Base-by-base conservation (phyloP, 1,140 invertebrate species). In the Drosophila baimaii region DNA sequence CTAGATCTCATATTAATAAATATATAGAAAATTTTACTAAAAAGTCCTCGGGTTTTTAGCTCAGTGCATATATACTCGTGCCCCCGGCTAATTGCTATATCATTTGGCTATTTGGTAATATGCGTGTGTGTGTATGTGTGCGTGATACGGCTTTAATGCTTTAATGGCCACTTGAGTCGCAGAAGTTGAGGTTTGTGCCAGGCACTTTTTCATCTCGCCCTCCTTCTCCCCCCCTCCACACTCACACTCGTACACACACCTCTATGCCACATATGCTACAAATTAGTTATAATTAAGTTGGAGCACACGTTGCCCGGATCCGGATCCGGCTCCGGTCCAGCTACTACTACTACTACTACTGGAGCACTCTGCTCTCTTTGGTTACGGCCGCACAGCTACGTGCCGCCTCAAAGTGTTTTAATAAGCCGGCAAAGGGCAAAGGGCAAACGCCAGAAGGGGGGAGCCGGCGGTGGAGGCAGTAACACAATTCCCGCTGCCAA, bases 231-330 rank as follows among this genome's bases (percentile, higher is more conserved):
- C 47, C 15, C 33, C 35, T 13, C 12, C n/a, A 47, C 25, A 21
- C 47, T 2, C 17, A 5, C 46, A 27, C 17, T 6, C 43, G 23
- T 13, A 17, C 27, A 8, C 47, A 19, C 49, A 31, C 19, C 41
- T 55, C 43, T 31, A 7, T 17, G 27, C 21, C 39, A 76, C 82
- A 83, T 89, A 89, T 89, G 83, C 83, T 81, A 52, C 83, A 83
- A 88, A 88, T 88, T 88, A 89, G 83, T 88, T 88, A 88, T 88
- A 88, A 88, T 88, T 88, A 89, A 88, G 84, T 88, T 79, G 77
- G 47, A 79, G 83, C 83, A 82, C 81, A 84, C 74, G 78, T 78
- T 74, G 69, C 71, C 44, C 55, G 23, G 55, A 64, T 49, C 41
- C 21, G 55, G 35, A 57, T 55, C 31, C 58, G 65, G 61, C 46